Conservation (phyloP, 30 jellyfish, hydroid and myxozoan species). For the Aurelia coerulea region DNA sequence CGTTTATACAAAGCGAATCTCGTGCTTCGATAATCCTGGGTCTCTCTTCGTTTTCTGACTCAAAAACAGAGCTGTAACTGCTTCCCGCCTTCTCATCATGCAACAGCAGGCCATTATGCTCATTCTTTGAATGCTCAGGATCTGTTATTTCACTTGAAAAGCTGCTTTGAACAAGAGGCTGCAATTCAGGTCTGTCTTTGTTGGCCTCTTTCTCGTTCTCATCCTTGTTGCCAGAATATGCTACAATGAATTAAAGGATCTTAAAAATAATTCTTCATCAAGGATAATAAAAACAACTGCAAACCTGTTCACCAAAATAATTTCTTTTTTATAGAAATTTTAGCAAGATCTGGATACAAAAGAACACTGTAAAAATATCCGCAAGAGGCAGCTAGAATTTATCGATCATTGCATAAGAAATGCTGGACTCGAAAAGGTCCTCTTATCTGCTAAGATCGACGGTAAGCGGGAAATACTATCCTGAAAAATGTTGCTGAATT, state of each 20-base stretch:
- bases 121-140: conserved; percentile 6
- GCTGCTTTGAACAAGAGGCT: conserved; percentile 49
- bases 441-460: too few species aligned
- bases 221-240: conserved; percentile 44
- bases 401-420: too few species aligned
- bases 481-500: too few species aligned
- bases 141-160: conserved; percentile 9
- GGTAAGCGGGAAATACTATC: too few species aligned
- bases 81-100: conserved; percentile 50
- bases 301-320: too few species aligned
- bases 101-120: conserved; percentile 19
- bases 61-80: conserved; percentile 72
- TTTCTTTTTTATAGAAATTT: too few species aligned
- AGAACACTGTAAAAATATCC: too few species aligned
- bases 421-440: too few species aligned
- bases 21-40: conserved; percentile 6
- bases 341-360: too few species aligned
- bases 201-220: conserved; percentile 13
- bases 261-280: too few species aligned
- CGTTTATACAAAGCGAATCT: conserved; percentile 17
- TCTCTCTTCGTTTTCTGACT: conserved; percentile 35
- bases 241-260: conserved; percentile 4
- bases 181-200: conserved; percentile 32
- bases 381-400: too few species aligned
- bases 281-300: too few species aligned